These are phyloP conservation scores for Sitodiplosis mosellana DNA, from an alignment of 1,140 invertebrate genomes.

Conservation along the genomic window DNA sequence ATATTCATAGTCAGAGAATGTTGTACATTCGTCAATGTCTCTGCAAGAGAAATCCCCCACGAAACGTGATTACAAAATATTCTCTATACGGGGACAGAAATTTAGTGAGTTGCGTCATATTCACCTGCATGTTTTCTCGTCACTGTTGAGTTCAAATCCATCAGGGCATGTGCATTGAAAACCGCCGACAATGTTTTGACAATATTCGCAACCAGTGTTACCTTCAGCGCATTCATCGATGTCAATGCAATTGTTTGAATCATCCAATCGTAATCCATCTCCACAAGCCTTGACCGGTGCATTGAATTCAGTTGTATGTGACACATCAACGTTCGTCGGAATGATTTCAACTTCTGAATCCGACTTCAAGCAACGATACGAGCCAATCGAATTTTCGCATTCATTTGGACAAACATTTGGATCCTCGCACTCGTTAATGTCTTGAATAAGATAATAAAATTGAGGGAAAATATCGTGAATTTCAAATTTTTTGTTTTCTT, in stretches of 20 bases:
- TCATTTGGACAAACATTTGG: conserved; percentile 31
- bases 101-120: too few species aligned
- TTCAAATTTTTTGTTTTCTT: too few species aligned
- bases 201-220: conserved; percentile 9
- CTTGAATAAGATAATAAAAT: conserved; percentile 26
- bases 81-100: too few species aligned
- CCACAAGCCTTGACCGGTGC: conserved; percentile 16
- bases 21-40: conserved; percentile 47
- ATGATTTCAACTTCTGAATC: conserved; percentile 2
- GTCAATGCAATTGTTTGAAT: conserved; percentile 31
- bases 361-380: conserved; percentile 41
- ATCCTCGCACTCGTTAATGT: conserved; percentile 47
- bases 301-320: not conserved
- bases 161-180: conserved; percentile 33
- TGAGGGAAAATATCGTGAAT: conserved; percentile 8
- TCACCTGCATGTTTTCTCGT: conserved; percentile 23
- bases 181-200: conserved; percentile 12
- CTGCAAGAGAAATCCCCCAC: too few species aligned
- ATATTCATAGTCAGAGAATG: conserved; percentile 21
- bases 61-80: too few species aligned
- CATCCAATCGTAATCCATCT: conserved; percentile 17
- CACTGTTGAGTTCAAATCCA: conserved; percentile 28
- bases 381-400: conserved; percentile 49
- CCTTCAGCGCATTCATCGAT: conserved; percentile 42
- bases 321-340: not conserved